Base-by-base conservation (phyloP, 2,113 vertebrate genomes). In the Catharus bicknelli region DNA sequence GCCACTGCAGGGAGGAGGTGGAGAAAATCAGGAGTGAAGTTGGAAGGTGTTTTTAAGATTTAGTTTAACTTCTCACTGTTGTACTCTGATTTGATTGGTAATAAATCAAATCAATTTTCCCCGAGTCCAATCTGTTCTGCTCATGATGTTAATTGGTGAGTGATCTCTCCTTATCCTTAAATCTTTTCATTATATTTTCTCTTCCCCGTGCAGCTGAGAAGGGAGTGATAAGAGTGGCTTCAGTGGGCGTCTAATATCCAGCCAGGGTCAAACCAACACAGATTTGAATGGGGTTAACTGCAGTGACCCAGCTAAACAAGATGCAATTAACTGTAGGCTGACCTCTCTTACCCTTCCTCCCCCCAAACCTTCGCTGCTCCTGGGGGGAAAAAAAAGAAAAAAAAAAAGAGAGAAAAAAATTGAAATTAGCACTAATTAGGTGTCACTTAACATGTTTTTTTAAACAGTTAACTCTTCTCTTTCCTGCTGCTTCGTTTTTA, bases 211-310 rank as follows among this genome's bases (percentile, higher is more conserved):
- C 59, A 62, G 34, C 40, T 61, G 82, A 42, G 29, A 43, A 78
- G 40, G 17, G 53, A 67, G 47, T 13, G 47, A 74, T 43, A 74
- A 68, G 53, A 48, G 26, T 5, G 5, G 30, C 75, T 85, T 85
- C 61, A 40, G 22, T 38, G 48, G 30, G 22, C 34, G 29, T 53
- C 34, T 43, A 48, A 27, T 9, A 4, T 48, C 27, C 61, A 74
- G 30, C 15, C 54, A 74, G 30, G 61, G 40, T 48, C 67, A 79
- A 23, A 34, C 14, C 25, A 42, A 27, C 26, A 48, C 21, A n/a
- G 40, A 36, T 86, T 93, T 66, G 57, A 87, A 81, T 50, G 57
- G 87, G 81, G 88, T 89, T 83, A 87, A 13, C 43, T 79, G 88
- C 73, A 93, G 51, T 55, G 68, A 86, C 61, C 88, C 81, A 47